phyloP scores from a whole-genome alignment of 2,888 invertebrate genomes.

The Lampropteryx suffumata region DNA sequence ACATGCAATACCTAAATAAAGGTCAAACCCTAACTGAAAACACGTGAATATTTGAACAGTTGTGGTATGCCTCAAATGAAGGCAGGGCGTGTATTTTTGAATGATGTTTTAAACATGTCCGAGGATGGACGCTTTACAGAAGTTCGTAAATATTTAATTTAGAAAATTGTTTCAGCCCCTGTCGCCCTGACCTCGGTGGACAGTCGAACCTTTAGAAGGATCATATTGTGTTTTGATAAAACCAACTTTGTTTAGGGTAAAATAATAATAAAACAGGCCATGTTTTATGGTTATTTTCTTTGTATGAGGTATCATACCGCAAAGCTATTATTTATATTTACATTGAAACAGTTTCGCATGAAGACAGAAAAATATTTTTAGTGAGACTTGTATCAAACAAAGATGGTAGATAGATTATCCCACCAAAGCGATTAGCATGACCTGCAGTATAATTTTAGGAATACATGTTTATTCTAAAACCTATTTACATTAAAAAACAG shows the following conservation, averaged over 20 bases:
- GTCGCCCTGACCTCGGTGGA: slow-evolving; percentile 12
- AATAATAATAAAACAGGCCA: background rate
- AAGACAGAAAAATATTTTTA: no score
- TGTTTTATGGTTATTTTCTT: no score
- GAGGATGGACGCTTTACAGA: slow-evolving; percentile 24
- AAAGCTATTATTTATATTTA: no score
- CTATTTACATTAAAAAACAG: no score
- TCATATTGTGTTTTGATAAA: slow-evolving; percentile 6
- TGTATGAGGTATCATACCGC: no score
- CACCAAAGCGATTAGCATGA: no score
- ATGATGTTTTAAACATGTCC: slow-evolving; percentile 36
- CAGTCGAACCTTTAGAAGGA: slow-evolving; percentile 6
- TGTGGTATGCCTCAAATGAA: slow-evolving; percentile 45
- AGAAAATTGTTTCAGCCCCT: slow-evolving; percentile 16
- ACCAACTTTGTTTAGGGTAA: background rate
- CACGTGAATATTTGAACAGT: slow-evolving; percentile 54
- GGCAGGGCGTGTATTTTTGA: slow-evolving; percentile 36
- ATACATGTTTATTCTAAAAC: no score
- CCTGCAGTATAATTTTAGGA: no score
- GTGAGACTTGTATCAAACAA: no score
- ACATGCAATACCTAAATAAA: slow-evolving; percentile 39
- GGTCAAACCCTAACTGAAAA: slow-evolving; percentile 48
- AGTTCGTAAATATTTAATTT: slow-evolving; percentile 28
- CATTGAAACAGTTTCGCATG: no score
- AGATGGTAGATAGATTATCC: no score